Evolutionary conservation across 2,888 invertebrate genomes (phyloP).

Genomic region (Xylota segnis): DNA sequence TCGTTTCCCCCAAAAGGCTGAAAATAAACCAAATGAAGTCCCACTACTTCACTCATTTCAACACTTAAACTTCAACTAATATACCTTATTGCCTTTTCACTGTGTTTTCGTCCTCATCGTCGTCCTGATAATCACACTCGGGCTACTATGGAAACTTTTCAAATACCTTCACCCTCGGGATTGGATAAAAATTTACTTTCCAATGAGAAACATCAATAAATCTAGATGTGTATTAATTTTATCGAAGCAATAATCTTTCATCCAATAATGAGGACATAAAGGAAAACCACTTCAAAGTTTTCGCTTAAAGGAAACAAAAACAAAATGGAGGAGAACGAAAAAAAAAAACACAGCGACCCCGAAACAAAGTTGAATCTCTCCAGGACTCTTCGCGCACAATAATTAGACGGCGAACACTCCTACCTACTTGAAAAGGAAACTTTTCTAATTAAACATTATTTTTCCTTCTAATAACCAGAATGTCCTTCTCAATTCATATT

Average conservation of each 20-base stretch:
- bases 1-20: no score
- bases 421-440: slow-evolving; percentile 12
- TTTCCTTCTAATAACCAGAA: slow-evolving; percentile 7
- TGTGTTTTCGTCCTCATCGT: not conserved
- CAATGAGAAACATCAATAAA: slow-evolving; percentile 8
- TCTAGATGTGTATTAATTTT: slow-evolving; percentile 41
- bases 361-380: not conserved
- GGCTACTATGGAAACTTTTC: slow-evolving; percentile 5
- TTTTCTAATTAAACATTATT: slow-evolving; percentile 61
- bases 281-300: slow-evolving; percentile 50
- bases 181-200: not conserved
- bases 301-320: not conserved
- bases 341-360: not conserved
- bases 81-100: slow-evolving; percentile 1
- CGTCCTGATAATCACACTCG: not conserved
- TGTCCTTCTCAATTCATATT: slow-evolving; percentile 33
- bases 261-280: slow-evolving; percentile 34
- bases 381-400: slow-evolving; percentile 12
- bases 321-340: not conserved
- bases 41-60: not conserved
- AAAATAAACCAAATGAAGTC: no score
- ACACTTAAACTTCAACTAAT: slow-evolving; percentile 5
- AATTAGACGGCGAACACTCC: slow-evolving; percentile 15
- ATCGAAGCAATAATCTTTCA: slow-evolving; percentile 62
- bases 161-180: not conserved